These are phyloP conservation scores for Brachynemurus nebulosus DNA, from an alignment of 2,888 invertebrate genomes.

Conservation along the genomic window DNA sequence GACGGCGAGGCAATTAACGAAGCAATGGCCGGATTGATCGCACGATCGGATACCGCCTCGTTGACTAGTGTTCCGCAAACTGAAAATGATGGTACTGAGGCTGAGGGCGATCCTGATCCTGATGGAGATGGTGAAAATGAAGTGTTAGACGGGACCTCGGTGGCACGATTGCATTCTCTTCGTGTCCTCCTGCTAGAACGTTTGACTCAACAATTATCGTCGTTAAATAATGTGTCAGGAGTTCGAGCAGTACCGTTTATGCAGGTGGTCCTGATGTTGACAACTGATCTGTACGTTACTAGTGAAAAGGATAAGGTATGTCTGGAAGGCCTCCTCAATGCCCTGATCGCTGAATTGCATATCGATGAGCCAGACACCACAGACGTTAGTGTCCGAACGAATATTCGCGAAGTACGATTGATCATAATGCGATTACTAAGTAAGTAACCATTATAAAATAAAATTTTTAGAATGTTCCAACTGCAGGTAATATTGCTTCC, in stretches of 20 bases:
- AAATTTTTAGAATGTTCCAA: no score
- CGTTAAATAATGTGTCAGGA: slow-evolving; percentile 63
- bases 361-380: slow-evolving; percentile 43
- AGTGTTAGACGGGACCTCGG: slow-evolving; percentile 28
- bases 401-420: slow-evolving; percentile 72
- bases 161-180: slow-evolving; percentile 48
- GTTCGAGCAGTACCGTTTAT: slow-evolving; percentile 81
- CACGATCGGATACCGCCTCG: slow-evolving; percentile 42
- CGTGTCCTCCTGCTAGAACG: slow-evolving; percentile 58
- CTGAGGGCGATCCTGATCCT: slow-evolving; percentile 23
- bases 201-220: slow-evolving; percentile 63
- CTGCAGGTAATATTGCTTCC: no score
- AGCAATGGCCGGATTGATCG: slow-evolving; percentile 32
- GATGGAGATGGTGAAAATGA: slow-evolving; percentile 26
- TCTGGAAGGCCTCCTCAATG: slow-evolving; percentile 58
- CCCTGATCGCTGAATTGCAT: slow-evolving; percentile 57
- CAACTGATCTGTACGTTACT: slow-evolving; percentile 75
- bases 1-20: slow-evolving; percentile 64
- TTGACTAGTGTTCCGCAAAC: slow-evolving; percentile 29
- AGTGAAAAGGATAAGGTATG: slow-evolving; percentile 67
- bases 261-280: slow-evolving; percentile 81
- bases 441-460: no score
- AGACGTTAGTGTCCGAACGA: slow-evolving; percentile 47
- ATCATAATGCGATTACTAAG: slow-evolving; percentile 79
- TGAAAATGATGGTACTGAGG: slow-evolving; percentile 28